A percentile compares a stretch with the other conserved stretches of the same genome.
Conservation (phyloP, 2,888 invertebrate species). For the Holacanthella duospinosa region DNA sequence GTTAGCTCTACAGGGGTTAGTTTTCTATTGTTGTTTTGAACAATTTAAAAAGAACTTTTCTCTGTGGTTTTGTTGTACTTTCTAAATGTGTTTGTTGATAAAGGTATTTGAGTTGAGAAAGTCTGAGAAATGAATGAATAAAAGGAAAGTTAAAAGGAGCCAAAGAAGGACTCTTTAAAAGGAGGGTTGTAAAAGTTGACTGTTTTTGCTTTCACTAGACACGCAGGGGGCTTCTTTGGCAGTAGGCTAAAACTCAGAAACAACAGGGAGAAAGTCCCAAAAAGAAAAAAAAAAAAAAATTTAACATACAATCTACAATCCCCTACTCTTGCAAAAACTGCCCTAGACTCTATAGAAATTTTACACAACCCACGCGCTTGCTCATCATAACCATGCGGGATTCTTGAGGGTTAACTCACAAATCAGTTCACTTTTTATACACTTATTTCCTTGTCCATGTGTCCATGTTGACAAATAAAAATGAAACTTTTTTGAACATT, state of each 20-base stretch:
- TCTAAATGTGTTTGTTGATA: too few species aligned
- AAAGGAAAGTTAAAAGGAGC: neutral
- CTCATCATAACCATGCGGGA: too few species aligned
- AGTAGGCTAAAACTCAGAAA: neutral
- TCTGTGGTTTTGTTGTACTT: neutral
- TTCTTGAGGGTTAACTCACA: too few species aligned
- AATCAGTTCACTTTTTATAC: too few species aligned
- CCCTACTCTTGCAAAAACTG: neutral
- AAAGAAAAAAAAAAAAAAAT: too few species aligned
- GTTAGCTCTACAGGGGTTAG: constrained; percentile 1
- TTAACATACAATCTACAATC: too few species aligned
- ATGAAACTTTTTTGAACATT: too few species aligned
- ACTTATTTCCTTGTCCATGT: too few species aligned
- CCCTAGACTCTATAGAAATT: neutral
- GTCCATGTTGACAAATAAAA: too few species aligned
- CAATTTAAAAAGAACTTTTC: constrained; percentile 1
- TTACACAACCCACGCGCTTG: neutral
- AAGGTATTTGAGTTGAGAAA: neutral
- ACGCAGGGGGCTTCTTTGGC: neutral
- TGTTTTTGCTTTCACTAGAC: neutral
- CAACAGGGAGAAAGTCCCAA: neutral
- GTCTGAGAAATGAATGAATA: constrained; percentile 1
- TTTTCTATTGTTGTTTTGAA: neutral
- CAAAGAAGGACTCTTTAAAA: neutral
- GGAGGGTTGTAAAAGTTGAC: constrained; percentile 3